These are phyloP conservation scores for Lanius collurio DNA, from an alignment of 2,113 vertebrate genomes.

Conservation along the genomic window DNA sequence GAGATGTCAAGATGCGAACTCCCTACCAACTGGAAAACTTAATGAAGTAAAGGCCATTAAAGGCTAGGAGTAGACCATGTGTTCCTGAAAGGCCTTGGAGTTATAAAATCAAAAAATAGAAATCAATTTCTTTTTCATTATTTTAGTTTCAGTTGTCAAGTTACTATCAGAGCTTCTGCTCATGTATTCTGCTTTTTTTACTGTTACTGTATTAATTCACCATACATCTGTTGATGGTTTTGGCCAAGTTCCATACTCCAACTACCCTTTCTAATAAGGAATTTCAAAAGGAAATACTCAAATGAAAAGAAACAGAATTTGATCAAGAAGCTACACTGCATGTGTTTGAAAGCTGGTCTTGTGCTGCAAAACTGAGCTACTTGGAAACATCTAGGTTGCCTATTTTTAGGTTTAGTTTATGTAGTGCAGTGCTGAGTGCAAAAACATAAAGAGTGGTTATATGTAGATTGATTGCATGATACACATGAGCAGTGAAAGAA, in stretches of 20 bases:
- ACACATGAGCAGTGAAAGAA: background rate
- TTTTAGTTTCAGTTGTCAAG: background rate
- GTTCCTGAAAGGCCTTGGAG: background rate
- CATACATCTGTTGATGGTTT: constrained; percentile 41
- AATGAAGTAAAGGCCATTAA: constrained; percentile 8
- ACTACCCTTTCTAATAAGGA: constrained; percentile 7
- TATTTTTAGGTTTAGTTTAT: background rate
- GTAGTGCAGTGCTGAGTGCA: background rate
- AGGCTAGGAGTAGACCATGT: background rate
- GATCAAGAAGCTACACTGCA: background rate
- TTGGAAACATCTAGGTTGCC: background rate
- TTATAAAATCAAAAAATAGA: background rate
- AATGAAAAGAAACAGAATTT: background rate
- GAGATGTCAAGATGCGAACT: constrained; percentile 19
- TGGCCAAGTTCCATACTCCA: constrained; percentile 26
- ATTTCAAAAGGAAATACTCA: background rate
- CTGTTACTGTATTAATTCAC: constrained; percentile 39
- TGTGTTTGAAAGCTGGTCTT: background rate
- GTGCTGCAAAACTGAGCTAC: background rate
- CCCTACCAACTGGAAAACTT: background rate
- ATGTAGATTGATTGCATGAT: background rate
- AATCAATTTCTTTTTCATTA: background rate
- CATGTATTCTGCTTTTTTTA: background rate
- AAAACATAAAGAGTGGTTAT: background rate
- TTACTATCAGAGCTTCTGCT: constrained; percentile 2